Evolutionary conservation across 2,797 vertebrate genomes (phyloP).

Genomic region (Odontamblyopus rebecca): DNA sequence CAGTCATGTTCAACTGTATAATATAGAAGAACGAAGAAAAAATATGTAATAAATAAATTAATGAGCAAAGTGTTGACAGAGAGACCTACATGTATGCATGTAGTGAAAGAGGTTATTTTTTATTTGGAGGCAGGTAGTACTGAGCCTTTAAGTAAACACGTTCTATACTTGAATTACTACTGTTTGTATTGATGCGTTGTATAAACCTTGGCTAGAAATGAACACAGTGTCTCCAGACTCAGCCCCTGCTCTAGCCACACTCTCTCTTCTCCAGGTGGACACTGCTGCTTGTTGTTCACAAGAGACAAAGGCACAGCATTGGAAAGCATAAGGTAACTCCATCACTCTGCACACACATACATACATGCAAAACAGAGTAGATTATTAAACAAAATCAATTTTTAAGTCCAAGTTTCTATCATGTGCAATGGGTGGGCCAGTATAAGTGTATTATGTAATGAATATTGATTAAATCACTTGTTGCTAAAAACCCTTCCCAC

Average conservation of each 20-base stretch:
- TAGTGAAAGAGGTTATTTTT: not conserved
- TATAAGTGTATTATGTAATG: not conserved
- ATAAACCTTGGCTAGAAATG: constrained; percentile 81
- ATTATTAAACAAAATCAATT: not conserved
- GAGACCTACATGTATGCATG: not conserved
- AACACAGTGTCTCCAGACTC: constrained; percentile 74
- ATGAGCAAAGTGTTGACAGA: not conserved
- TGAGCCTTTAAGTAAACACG: no score
- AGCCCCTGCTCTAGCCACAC: constrained; percentile 68
- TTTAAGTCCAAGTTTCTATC: not conserved
- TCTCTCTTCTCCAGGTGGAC: constrained; percentile 81
- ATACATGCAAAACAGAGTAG: not conserved
- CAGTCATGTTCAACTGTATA: constrained; percentile 84
- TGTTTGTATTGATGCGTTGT: not conserved
- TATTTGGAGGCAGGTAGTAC: no score
- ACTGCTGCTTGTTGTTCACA: constrained; percentile 81
- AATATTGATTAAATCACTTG: not conserved
- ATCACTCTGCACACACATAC: constrained; percentile 79
- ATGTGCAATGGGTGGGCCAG: not conserved
- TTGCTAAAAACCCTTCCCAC: not conserved
- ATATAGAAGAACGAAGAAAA: not conserved
- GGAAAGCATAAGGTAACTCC: constrained; percentile 94
- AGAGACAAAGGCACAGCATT: constrained; percentile 88
- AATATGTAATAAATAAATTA: not conserved
- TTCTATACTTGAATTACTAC: no score